phyloP scores from a whole-genome alignment of 2,888 invertebrate species.

The Isoperla grammatica region DNA sequence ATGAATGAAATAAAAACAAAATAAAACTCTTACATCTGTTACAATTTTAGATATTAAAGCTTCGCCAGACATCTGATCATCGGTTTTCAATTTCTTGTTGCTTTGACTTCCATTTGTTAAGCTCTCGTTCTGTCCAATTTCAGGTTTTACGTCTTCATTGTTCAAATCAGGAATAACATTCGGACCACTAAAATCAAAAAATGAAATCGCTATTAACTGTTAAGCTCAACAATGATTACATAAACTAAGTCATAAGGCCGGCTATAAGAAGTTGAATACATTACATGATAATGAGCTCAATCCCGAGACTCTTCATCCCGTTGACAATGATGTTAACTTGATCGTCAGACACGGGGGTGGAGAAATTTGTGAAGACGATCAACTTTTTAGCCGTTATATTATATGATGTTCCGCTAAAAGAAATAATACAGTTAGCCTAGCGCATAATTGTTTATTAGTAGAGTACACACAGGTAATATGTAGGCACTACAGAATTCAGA shows the following conservation, averaged over 20 bases:
- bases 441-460: no score
- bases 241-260: no score
- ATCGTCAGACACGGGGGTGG: slow-evolving; percentile 46
- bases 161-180: slow-evolving; percentile 40
- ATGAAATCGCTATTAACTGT: slow-evolving; percentile 3
- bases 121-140: slow-evolving; percentile 31
- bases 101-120: neutral
- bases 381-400: slow-evolving; percentile 45
- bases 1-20: neutral
- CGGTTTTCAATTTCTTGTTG: neutral
- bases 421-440: neutral
- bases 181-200: slow-evolving; percentile 39
- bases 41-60: slow-evolving; percentile 40
- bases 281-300: slow-evolving; percentile 61
- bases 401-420: neutral
- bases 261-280: no score
- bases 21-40: slow-evolving; percentile 36
- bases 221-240: no score
- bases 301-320: slow-evolving; percentile 50
- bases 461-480: no score
- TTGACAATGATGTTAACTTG: slow-evolving; percentile 49
- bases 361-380: slow-evolving; percentile 61
- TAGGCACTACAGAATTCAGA: no score
- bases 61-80: neutral
- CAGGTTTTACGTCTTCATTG: slow-evolving; percentile 39